Evolutionary conservation across 2,113 vertebrate genomes (phyloP), one percentile per base, ranked within the genome.

Genomic region (Corythaixoides concolor): DNA sequence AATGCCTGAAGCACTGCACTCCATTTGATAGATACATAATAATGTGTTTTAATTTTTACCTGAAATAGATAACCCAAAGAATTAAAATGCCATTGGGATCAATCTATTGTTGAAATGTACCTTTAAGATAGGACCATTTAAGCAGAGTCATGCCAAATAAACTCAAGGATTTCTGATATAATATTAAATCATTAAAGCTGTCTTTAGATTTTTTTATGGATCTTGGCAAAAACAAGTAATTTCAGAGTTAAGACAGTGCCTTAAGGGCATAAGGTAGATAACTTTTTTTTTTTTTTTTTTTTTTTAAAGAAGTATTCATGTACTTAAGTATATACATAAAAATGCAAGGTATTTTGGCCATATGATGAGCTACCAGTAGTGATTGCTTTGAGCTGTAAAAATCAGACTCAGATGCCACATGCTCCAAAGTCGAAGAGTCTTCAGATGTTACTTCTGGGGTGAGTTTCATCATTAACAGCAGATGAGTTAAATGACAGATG

Each of bases 1-100:
- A 75, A 92, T 62, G 97, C 97, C 97, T 92, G 49, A 94, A 98
- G 97, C 97, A 56, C 69, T 94, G 55, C 94, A 82, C 33, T 98
- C 88, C 80, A 92, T 97, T 98, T 97, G 43, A 56, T 88, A 95
- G 95, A 85, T 69, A 81, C 35, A 95, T 95, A 98, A 97, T 85
- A 88, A 28, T 8, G 19, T 90, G 52, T 79, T 97, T 95, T 97
- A 94, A 97, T 96, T 98, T 98, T 90, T 96, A 97, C 86, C 94
- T 90, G 86, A 89, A 97, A 88, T 35, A 91, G 69, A 75, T 92
- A 96, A 91, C 24, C 12, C 55, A 59, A 94, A 95, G 79, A 96
- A 95, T 97, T 94, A 79, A 97, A 98, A 95, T 95, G 77, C 70
- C 86, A 90, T 30, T 49, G 88, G 70, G 93, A 97, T 92, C 64